Evolutionary conservation across 2,797 vertebrate species (phyloP), one percentile per base, ranked within the genome.

Genomic region (Crypturellus tataupa): DNA sequence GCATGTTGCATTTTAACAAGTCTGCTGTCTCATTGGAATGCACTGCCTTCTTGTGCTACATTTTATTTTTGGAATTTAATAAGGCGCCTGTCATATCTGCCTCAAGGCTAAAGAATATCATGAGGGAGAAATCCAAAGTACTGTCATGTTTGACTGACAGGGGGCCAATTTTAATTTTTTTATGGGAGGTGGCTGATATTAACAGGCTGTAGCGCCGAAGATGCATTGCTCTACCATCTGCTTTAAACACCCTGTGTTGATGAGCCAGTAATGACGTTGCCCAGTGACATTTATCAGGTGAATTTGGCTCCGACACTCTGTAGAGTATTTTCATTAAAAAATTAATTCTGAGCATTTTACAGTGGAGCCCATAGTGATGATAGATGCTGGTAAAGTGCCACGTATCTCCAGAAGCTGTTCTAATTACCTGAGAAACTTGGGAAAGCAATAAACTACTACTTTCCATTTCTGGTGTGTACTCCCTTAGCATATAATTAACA

Each of bases 21-120:
- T 97, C 96, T 95, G 84, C 94, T 97, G 94, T 98, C 98, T 98
- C 97, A 98, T 98, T 98, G 97, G 96, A 98, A 98, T 98, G 97
- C 97, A 94, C 94, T 96, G 85, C 80, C 96, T 98, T 97, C 97
- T 98, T 95, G 93, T 97, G 95, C 97, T 97, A 97, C 96, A 96
- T 97, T 97, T 98, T 98, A 98, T 98, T 98, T 98, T 98, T 98
- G 98, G 98, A 98, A 98, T 98, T 98, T 98, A 98, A 98, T 98
- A 98, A 98, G 98, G 98, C 75, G 89, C 97, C 98, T 98, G 98
- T 98, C 98, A 98, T 98, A 98, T 97, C 97, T 98, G 98, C 98
- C 98, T 98, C 96, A 97, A 98, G 98, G 98, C 98, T 98, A 97
- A 97, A 97, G 98, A 98, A 97, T 97, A 98, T 98, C 97, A 97